Evolutionary conservation across 2,888 invertebrate genomes (phyloP).

Genomic region (Tholera decimalis): DNA sequence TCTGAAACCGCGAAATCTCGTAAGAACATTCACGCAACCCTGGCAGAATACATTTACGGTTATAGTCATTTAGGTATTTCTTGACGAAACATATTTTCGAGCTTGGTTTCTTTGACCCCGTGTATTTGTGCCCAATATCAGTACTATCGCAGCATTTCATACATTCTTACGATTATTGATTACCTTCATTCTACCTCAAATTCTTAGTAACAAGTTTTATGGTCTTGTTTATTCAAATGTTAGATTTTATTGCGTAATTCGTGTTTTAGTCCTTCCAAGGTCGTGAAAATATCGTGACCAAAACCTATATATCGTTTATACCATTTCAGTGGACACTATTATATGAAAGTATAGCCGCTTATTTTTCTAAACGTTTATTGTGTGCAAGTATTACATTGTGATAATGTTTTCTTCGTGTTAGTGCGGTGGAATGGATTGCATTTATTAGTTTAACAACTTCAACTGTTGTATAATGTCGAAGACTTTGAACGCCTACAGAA

Average conservation of each 20-base stretch:
- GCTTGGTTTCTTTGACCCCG: no score
- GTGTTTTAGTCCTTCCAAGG: constrained; percentile 70
- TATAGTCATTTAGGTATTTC: no score
- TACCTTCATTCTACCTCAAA: constrained; percentile 19
- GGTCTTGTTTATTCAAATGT: constrained; percentile 31
- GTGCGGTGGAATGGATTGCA: constrained; percentile 83
- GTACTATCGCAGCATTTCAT: background rate
- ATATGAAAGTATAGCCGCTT: constrained; percentile 59
- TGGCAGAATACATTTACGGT: no score
- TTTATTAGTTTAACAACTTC: constrained; percentile 72
- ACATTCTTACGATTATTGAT: constrained; percentile 5
- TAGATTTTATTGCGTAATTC: constrained; percentile 44
- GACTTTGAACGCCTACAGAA: constrained; percentile 97
- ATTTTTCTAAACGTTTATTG: constrained; percentile 72
- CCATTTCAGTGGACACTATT: constrained; percentile 71
- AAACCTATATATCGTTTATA: constrained; percentile 47
- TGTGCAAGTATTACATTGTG: constrained; percentile 67
- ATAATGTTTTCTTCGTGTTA: constrained; percentile 70
- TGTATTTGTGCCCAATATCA: background rate
- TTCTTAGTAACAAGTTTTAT: constrained; percentile 21
- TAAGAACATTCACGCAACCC: no score
- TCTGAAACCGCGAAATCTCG: no score
- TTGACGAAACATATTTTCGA: no score
- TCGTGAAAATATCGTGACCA: constrained; percentile 66
- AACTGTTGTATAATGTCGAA: constrained; percentile 94